Conservation (phyloP, 2,113 vertebrate species). For the Erinaceus europaeus region DNA sequence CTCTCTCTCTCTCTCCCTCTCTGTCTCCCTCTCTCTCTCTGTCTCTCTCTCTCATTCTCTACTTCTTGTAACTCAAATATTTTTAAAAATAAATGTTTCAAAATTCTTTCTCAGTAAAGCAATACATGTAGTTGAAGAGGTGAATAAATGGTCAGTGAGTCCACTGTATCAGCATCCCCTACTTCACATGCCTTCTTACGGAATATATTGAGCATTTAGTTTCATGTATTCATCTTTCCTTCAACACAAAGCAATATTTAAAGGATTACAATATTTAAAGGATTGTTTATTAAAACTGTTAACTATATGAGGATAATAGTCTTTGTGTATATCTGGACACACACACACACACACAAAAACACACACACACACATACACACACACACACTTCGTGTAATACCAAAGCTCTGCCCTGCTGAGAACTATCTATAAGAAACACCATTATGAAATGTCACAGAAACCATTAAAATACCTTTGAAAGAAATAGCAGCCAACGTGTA, state of each 20-base stretch:
- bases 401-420: not conserved
- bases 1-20: too few relatives aligned
- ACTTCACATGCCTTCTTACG: not conserved
- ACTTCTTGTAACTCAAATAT: too few relatives aligned
- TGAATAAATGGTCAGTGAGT: not conserved
- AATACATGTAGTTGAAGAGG: not conserved
- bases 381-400: not conserved
- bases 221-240: not conserved
- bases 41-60: too few relatives aligned
- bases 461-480: slow-evolving; percentile 23
- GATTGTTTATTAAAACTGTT: not conserved
- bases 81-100: too few relatives aligned
- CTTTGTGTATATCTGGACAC: not conserved
- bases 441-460: slow-evolving; percentile 15
- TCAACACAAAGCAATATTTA: not conserved
- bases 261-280: not conserved
- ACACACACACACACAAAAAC: rapidly evolving
- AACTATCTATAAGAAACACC: not conserved
- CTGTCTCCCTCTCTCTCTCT: too few relatives aligned
- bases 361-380: not conserved
- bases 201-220: not conserved
- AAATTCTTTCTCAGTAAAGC: not conserved
- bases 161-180: not conserved
- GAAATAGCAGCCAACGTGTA: not conserved
- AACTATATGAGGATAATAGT: not conserved